phyloP scores from a whole-genome alignment of 2,113 vertebrate genomes.

The Entosphenus tridentatus region DNA sequence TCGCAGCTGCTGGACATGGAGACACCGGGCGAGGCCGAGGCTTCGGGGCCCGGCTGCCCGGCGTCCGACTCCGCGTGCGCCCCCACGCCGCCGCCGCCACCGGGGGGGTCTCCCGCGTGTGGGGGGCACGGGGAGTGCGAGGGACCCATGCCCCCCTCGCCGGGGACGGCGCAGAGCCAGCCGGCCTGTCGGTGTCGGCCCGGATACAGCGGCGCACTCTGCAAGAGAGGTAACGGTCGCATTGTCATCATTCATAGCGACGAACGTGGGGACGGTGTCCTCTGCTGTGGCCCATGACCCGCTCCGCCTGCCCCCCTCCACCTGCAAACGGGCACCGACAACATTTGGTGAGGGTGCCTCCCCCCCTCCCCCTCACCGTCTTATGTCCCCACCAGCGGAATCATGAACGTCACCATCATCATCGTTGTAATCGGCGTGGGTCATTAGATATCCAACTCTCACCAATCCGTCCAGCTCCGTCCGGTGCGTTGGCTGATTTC shows the following conservation, averaged over 20 bases:
- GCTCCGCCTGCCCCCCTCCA: not conserved
- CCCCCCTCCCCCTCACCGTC: not conserved
- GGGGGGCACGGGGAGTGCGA: constrained; percentile 37
- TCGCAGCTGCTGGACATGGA: too few species aligned
- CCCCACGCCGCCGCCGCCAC: too few species aligned
- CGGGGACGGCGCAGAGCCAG: too few species aligned
- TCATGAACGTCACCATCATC: not conserved
- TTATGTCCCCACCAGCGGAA: constrained; percentile 1
- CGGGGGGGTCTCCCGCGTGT: constrained; percentile 30
- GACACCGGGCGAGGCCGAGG: too few species aligned
- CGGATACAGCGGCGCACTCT: constrained; percentile 37
- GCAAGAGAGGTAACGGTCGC: constrained; percentile 35
- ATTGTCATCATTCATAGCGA: not conserved
- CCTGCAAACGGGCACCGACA: not conserved
- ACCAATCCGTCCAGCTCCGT: too few species aligned
- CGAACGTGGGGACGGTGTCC: too few species aligned
- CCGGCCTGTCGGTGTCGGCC: constrained; percentile 38
- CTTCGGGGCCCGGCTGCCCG: too few species aligned
- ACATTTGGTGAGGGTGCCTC: not conserved
- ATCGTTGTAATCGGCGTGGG: too few species aligned
- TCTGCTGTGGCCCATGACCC: too few species aligned
- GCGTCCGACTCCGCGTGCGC: too few species aligned
- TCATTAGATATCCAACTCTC: too few species aligned
- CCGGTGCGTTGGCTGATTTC: too few species aligned
- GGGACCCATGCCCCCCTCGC: constrained; percentile 41